These are phyloP conservation scores for Yasuhikotakia modesta DNA, from an alignment of 2,797 vertebrate genomes.

Conservation along the genomic window DNA sequence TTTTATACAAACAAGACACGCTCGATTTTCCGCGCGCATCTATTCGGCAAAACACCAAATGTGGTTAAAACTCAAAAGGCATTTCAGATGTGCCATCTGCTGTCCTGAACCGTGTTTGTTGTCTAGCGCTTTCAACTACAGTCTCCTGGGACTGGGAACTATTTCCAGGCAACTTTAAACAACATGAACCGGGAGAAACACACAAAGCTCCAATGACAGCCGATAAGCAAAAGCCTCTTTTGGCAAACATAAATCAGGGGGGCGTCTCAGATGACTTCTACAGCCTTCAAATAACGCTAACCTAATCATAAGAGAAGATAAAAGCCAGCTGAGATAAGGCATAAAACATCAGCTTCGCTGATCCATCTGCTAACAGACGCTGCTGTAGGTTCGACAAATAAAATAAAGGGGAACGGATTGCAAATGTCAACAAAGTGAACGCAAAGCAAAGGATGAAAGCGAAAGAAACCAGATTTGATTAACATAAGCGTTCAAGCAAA, in stretches of 20 bases:
- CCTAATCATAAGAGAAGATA: constrained; percentile 66
- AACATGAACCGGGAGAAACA: constrained; percentile 50
- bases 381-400: constrained; percentile 28
- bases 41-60: constrained; percentile 1
- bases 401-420: constrained; percentile 1
- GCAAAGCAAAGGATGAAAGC: constrained; percentile 39
- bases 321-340: constrained; percentile 53
- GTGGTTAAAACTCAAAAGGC: constrained; percentile 33
- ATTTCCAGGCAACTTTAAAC: constrained; percentile 60
- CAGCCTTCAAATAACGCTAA: constrained; percentile 61
- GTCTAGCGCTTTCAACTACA: constrained; percentile 19
- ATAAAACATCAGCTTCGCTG: constrained; percentile 1
- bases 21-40: neutral
- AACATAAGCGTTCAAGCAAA: constrained; percentile 28
- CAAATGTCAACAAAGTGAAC: constrained; percentile 14
- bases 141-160: constrained; percentile 54
- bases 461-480: constrained; percentile 34
- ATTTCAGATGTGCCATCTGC: constrained; percentile 37
- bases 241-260: constrained; percentile 61
- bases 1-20: constrained; percentile 18
- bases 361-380: constrained; percentile 7
- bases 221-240: constrained; percentile 60
- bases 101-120: constrained; percentile 32
- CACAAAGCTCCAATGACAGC: constrained; percentile 60
- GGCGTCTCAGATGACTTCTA: constrained; percentile 67